Evolutionary conservation across 2,888 invertebrate genomes (phyloP).

Genomic region (Alloscopus bannaensis): DNA sequence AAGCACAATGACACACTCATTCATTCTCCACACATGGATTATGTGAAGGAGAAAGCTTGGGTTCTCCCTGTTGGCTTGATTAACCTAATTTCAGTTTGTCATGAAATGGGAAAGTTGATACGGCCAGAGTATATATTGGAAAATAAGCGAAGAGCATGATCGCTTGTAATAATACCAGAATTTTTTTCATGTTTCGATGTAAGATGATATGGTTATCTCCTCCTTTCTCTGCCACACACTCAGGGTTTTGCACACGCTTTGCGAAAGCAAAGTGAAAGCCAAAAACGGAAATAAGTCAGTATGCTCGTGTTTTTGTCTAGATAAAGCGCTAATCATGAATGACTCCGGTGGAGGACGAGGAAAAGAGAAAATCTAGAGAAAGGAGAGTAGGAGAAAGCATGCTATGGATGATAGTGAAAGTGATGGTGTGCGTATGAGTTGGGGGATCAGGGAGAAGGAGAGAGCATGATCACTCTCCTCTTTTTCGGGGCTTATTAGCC

Average conservation of each 20-base stretch:
- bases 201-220: too few species aligned
- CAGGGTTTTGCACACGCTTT: too few species aligned
- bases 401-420: background rate
- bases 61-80: conserved; percentile 51
- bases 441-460: conserved; percentile 2
- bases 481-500: conserved; percentile 41
- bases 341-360: background rate
- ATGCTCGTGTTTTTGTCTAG: background rate
- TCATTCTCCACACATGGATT: background rate
- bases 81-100: conserved; percentile 58
- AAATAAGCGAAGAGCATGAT: too few species aligned
- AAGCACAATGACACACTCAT: background rate
- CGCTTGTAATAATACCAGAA: too few species aligned
- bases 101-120: conserved; percentile 57
- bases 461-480: conserved; percentile 35
- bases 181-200: too few species aligned
- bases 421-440: conserved; percentile 1
- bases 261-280: conserved; percentile 15
- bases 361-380: background rate
- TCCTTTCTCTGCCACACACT: background rate
- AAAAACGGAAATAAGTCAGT: background rate
- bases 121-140: background rate
- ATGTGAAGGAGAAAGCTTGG: conserved; percentile 10
- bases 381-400: conserved; percentile 16
- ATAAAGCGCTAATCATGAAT: conserved; percentile 14